Percentiles rank a stretch among this genome's conserved stretches.
These are phyloP conservation scores for Carassius carassius DNA, from an alignment of 2,113 vertebrate species.

Conservation along the genomic window DNA sequence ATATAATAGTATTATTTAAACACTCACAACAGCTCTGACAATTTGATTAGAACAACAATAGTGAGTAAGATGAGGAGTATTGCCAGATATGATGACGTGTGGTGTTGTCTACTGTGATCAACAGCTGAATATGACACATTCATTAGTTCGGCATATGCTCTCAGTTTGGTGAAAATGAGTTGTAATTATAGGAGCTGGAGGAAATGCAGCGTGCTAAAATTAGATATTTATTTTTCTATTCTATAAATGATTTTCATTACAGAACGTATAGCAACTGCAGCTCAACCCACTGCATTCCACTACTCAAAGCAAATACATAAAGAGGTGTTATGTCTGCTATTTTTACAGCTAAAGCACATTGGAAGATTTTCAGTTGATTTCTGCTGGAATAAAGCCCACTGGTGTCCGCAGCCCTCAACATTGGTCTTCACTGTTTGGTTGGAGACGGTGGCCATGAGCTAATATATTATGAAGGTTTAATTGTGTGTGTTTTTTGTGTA, in stretches of 20 bases:
- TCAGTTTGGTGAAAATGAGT: conserved; percentile 8
- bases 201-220: conserved; percentile 16
- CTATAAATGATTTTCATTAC: conserved; percentile 1
- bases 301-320: background rate
- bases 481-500: conserved; percentile 37
- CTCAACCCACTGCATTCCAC: background rate
- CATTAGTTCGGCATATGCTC: conserved; percentile 41
- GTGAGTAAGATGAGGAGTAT: background rate
- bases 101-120: conserved; percentile 24
- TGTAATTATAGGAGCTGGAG: conserved; percentile 26
- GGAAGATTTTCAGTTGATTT: background rate
- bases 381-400: conserved; percentile 2
- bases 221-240: conserved; percentile 21
- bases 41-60: background rate
- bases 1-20: background rate
- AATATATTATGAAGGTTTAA: conserved; percentile 47
- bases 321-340: background rate
- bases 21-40: background rate
- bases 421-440: conserved; percentile 4
- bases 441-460: conserved; percentile 37
- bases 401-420: conserved; percentile 7
- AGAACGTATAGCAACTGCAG: background rate
- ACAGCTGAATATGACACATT: conserved; percentile 36
- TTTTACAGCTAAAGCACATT: background rate
- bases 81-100: conserved; percentile 14